Percentiles rank a stretch among this genome's conserved stretches.
Conservation (phyloP, 2,113 vertebrate genomes). For the Anas platyrhynchos region DNA sequence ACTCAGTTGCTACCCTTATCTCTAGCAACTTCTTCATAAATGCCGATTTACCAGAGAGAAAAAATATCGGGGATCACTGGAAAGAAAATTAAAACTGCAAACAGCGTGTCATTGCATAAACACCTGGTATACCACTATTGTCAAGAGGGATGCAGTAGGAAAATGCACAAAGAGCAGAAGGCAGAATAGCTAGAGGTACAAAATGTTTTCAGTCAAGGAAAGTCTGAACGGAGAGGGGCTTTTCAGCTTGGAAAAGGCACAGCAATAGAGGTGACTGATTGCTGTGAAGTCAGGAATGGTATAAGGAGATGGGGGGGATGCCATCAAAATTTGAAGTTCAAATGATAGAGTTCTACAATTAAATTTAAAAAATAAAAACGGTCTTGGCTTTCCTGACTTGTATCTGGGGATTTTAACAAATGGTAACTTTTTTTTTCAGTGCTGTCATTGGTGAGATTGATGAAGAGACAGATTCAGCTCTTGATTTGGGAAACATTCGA, state of each 20-base stretch:
- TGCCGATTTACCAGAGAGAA: not conserved
- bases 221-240: not conserved
- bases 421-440: conserved; percentile 72
- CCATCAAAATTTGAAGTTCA: not conserved
- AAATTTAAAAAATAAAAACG: not conserved
- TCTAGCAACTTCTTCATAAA: not conserved
- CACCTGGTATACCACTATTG: not conserved
- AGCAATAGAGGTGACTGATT: not conserved
- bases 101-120: not conserved
- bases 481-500: conserved; percentile 96
- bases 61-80: not conserved
- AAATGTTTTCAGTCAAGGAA: not conserved
- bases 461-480: conserved; percentile 95
- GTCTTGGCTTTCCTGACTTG: not conserved
- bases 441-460: conserved; percentile 99
- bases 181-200: not conserved
- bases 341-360: not conserved
- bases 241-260: not conserved
- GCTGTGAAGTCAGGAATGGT: not conserved
- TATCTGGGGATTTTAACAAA: not conserved
- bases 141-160: not conserved
- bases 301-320: not conserved
- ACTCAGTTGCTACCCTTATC: not conserved
- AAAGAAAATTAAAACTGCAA: not conserved
- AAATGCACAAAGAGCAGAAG: not conserved